Percentiles rank a stretch among this genome's conserved stretches.
These are phyloP conservation scores for Tenthredo amoena DNA, from an alignment of 2,888 invertebrate species.

Conservation along the genomic window DNA sequence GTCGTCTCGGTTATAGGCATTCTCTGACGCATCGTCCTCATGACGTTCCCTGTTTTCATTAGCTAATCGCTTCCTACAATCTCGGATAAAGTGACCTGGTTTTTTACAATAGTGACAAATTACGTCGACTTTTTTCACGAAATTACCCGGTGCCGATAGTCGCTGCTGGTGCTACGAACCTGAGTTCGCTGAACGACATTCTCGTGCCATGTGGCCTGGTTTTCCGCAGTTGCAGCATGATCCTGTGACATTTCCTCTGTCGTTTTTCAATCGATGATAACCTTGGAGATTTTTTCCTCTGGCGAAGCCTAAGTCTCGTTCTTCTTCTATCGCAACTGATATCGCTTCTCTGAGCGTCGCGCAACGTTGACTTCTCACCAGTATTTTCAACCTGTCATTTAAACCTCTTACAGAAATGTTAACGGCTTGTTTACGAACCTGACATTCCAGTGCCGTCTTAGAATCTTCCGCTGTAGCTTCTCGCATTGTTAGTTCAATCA, in stretches of 20 bases:
- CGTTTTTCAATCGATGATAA: neutral
- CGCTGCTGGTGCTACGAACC: neutral
- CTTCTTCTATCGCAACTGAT: neutral
- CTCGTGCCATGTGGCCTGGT: constrained; percentile 2
- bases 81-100: too few relatives aligned
- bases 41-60: too few relatives aligned
- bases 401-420: neutral
- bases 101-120: too few relatives aligned
- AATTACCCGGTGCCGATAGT: neutral
- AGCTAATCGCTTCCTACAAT: too few relatives aligned
- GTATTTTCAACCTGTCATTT: constrained; percentile 10
- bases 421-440: neutral
- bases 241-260: neutral
- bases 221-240: constrained; percentile 4
- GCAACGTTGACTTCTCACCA: neutral
- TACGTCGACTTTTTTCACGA: too few relatives aligned
- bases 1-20: too few relatives aligned
- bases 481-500: neutral
- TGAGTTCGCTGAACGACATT: neutral
- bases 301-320: neutral
- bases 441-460: neutral
- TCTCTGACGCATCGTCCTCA: too few relatives aligned
- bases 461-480: neutral
- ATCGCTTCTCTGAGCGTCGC: neutral
- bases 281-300: neutral